Percentiles rank a stretch among this genome's conserved stretches.
Evolutionary conservation across 2,888 invertebrate species (phyloP).

Genomic region (Epinotia ramella): DNA sequence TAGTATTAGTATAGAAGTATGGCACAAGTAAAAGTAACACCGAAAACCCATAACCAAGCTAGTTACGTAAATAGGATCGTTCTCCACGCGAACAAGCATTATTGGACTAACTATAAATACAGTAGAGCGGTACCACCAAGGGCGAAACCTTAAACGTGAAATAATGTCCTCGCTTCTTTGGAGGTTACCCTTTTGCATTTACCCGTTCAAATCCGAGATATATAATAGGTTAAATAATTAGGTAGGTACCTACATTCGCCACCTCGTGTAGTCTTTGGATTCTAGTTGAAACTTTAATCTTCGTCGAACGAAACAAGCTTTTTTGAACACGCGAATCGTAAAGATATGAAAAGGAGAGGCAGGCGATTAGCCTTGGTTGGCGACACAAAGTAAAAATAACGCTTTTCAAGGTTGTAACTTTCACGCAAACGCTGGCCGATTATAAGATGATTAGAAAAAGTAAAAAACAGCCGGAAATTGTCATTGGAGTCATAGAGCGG

Average conservation of each 20-base stretch:
- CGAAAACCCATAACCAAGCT: neutral
- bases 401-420: conserved; percentile 43
- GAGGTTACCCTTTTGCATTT: conserved; percentile 25
- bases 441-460: conserved; percentile 44
- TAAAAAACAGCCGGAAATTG: conserved; percentile 28
- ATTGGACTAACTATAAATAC: conserved; percentile 32
- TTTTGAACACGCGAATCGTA: neutral
- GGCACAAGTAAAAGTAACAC: no score
- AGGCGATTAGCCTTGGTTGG: conserved; percentile 39
- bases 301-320: neutral
- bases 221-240: neutral
- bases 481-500: neutral
- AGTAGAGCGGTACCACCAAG: conserved; percentile 3
- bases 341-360: conserved; percentile 11
- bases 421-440: conserved; percentile 37
- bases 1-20: no score
- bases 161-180: conserved; percentile 10
- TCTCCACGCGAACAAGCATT: conserved; percentile 16
- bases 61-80: conserved; percentile 17
- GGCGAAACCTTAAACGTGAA: conserved; percentile 26
- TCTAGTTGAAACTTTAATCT: neutral
- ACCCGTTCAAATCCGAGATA: conserved; percentile 5
- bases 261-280: neutral
- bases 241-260: neutral
- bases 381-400: conserved; percentile 38